Base-by-base conservation (phyloP, 2,113 vertebrate genomes). In the Tonatia bakeri region DNA sequence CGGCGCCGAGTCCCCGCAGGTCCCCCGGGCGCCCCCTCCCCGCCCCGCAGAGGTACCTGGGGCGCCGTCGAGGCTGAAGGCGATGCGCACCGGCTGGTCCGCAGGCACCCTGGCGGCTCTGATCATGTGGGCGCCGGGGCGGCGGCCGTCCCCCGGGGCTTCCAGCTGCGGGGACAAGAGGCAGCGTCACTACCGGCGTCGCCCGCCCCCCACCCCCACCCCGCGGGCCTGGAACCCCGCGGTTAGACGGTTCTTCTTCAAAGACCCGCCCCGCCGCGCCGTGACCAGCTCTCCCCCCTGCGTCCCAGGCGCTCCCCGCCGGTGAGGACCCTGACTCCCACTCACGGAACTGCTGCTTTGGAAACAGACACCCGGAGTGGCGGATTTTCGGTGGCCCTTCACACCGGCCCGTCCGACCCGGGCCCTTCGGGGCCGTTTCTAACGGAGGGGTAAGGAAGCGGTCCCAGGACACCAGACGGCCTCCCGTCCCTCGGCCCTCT, bases 41-140 rank as follows among this genome's bases (percentile, higher is more conserved):
- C 61, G 4, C 61, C 61, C 28, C 14, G 28, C 45, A 33, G 5
- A 6, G 64, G 24, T 99, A 99, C 99, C 99, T 99, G 99, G 97
- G 92, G 99, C 98, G 87, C 99, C 98, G 97, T 98, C 98, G 54
- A 99, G 99, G 98, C 99, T 99, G 99, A 99, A 99, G 98, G 99
- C 99, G 92, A 99, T 99, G 98, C 99, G 98, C 96, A 99, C 99
- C 95, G 99, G 99, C 98, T 99, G 99, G 98, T 99, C 99, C 94
- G 99, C 99, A 98, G 99, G 99, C 98, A 99, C 98, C 98, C 99
- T 99, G 97, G 99, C 98, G 98, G 99, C 99, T 98, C 99, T 99
- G 99, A 99, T 99, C 99, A 99, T 99, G 99, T 99, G 99, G 99
- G 98, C 99, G 98, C 99, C 98, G 97, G 98, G 98, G 97, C 97